Evolutionary conservation across 2,113 vertebrate genomes (phyloP).

Genomic region (Eurypyga helias): DNA sequence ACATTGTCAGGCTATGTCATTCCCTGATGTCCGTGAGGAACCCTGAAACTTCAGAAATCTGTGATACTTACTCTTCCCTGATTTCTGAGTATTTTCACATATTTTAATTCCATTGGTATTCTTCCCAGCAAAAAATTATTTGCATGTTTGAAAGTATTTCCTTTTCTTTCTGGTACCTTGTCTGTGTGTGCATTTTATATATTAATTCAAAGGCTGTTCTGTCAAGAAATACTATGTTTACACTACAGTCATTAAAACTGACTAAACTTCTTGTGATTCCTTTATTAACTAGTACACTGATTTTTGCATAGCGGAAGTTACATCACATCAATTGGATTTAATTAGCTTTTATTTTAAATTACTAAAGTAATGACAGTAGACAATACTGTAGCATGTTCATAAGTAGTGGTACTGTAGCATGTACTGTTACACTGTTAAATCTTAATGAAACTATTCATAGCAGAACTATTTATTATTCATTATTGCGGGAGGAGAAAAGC

Average conservation of each 20-base stretch:
- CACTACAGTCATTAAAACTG: constrained; percentile 27
- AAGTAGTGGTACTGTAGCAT: no score
- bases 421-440: constrained; percentile 64
- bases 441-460: constrained; percentile 61
- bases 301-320: constrained; percentile 56
- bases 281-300: constrained; percentile 52
- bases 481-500: not conserved
- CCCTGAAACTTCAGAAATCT: not conserved
- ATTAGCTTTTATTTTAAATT: constrained; percentile 74
- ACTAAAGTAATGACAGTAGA: constrained; percentile 39
- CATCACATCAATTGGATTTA: constrained; percentile 66
- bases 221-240: constrained; percentile 60
- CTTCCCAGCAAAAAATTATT: not conserved
- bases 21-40: not conserved
- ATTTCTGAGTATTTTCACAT: not conserved
- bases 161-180: not conserved
- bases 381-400: not conserved
- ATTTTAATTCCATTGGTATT: not conserved
- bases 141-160: not conserved
- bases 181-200: constrained; percentile 2
- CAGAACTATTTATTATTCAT: constrained; percentile 57
- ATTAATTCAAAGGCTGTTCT: constrained; percentile 50
- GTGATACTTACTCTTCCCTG: not conserved
- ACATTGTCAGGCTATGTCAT: not conserved
- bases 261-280: constrained; percentile 55